These are phyloP conservation scores for Diplazon laetatorius DNA, from an alignment of 2,888 invertebrate genomes.

Conservation along the genomic window DNA sequence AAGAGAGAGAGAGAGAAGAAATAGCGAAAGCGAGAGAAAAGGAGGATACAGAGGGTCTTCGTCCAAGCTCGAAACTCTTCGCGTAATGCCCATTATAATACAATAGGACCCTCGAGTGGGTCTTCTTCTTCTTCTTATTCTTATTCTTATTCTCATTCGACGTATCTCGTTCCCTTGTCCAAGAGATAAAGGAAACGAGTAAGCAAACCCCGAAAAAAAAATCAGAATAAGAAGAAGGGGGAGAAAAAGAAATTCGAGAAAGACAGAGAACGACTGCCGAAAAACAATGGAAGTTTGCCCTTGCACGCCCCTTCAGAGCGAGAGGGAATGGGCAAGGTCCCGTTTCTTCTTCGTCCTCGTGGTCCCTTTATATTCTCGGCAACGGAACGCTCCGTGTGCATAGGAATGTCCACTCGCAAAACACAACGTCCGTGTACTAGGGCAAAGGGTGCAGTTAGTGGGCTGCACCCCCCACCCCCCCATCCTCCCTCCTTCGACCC, in stretches of 20 bases:
- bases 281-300: conserved; percentile 71
- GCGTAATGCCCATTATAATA: conserved; percentile 79
- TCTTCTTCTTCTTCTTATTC: conserved; percentile 64
- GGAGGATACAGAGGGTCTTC: conserved; percentile 48
- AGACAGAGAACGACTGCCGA: conserved; percentile 69
- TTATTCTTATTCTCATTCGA: conserved; percentile 61
- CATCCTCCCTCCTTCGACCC: no score
- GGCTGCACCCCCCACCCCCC: no score
- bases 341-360: conserved; percentile 39
- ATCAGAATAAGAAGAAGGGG: conserved; percentile 3
- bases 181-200: conserved; percentile 36
- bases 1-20: conserved; percentile 25
- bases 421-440: not conserved
- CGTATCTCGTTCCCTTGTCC: conserved; percentile 50
- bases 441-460: no score
- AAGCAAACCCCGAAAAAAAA: no score
- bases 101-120: conserved; percentile 73
- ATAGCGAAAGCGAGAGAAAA: conserved; percentile 35
- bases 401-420: conserved; percentile 32
- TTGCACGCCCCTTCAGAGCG: conserved; percentile 21
- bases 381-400: not conserved
- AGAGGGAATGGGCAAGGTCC: conserved; percentile 51
- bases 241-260: conserved; percentile 19
- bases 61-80: conserved; percentile 54
- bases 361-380: not conserved